These are phyloP conservation scores for Drosophila grimshawi DNA, from an alignment of 1,140 invertebrate species.

Conservation along the genomic window DNA sequence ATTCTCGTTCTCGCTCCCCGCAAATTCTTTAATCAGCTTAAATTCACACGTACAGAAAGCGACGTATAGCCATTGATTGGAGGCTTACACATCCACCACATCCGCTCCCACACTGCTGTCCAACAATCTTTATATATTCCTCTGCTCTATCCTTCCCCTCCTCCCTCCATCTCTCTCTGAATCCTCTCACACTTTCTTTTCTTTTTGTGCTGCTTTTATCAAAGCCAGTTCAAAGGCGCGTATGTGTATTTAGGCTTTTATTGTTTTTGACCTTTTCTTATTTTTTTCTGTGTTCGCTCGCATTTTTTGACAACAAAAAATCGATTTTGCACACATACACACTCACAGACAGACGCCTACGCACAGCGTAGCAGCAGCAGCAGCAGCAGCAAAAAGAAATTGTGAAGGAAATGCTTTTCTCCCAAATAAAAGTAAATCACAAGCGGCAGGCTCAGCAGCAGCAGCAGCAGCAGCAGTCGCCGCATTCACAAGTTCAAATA, in stretches of 20 bases:
- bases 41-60: constrained; percentile 83
- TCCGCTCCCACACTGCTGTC: neutral
- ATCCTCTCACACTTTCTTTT: neutral
- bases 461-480: constrained; percentile 17
- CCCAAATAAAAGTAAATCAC: constrained; percentile 74
- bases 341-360: constrained; percentile 13
- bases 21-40: constrained; percentile 84
- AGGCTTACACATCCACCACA: constrained; percentile 53
- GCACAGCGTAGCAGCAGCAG: constrained; percentile 31
- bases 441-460: constrained; percentile 31
- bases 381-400: constrained; percentile 16
- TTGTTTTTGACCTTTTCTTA: constrained; percentile 80
- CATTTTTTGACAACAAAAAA: constrained; percentile 60
- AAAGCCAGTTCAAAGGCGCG: constrained; percentile 80
- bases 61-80: constrained; percentile 82
- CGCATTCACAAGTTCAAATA: constrained; percentile 79
- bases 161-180: neutral
- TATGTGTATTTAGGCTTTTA: constrained; percentile 82
- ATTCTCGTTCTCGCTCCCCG: constrained; percentile 7
- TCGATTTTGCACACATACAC: constrained; percentile 62
- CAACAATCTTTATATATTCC: constrained; percentile 37
- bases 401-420: constrained; percentile 43
- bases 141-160: constrained; percentile 5
- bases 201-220: constrained; percentile 61
- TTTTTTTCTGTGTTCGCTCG: neutral